Evolutionary conservation across 2,113 vertebrate species (phyloP).

Genomic region (Melierax canorus): DNA sequence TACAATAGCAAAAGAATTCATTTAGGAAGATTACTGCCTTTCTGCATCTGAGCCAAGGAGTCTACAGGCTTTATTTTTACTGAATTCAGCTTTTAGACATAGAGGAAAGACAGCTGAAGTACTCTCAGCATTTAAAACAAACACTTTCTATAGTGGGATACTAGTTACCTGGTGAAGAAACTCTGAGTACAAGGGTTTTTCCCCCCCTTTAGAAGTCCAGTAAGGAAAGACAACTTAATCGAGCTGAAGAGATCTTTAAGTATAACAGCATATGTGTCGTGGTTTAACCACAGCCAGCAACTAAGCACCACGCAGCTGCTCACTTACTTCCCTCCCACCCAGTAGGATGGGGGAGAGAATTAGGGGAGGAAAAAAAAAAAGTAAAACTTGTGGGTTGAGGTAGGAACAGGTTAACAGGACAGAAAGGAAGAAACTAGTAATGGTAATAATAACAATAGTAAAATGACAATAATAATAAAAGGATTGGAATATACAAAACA

Average conservation of each 20-base stretch:
- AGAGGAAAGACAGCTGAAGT: neutral
- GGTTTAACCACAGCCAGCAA: too few species aligned
- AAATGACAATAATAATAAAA: too few species aligned
- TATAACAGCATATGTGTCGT: neutral
- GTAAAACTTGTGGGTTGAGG: too few species aligned
- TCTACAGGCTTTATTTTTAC: neutral
- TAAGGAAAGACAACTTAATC: neutral
- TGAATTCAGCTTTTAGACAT: neutral
- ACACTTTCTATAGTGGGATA: neutral
- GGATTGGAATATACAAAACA: too few species aligned
- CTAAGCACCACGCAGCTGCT: too few species aligned
- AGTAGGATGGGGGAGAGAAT: too few species aligned
- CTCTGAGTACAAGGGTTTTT: neutral
- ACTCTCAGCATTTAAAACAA: neutral
- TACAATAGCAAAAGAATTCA: neutral
- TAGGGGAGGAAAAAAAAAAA: too few species aligned
- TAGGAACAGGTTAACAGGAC: too few species aligned
- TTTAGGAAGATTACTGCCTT: neutral
- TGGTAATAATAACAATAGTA: too few species aligned
- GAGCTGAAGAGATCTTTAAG: neutral
- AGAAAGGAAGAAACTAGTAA: too few species aligned
- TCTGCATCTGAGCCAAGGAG: neutral
- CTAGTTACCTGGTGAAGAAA: neutral
- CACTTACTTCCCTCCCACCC: too few species aligned
- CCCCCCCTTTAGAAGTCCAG: neutral